Evolutionary conservation across 2,888 invertebrate genomes (phyloP).

Genomic region (Sylvicola cinctus): DNA sequence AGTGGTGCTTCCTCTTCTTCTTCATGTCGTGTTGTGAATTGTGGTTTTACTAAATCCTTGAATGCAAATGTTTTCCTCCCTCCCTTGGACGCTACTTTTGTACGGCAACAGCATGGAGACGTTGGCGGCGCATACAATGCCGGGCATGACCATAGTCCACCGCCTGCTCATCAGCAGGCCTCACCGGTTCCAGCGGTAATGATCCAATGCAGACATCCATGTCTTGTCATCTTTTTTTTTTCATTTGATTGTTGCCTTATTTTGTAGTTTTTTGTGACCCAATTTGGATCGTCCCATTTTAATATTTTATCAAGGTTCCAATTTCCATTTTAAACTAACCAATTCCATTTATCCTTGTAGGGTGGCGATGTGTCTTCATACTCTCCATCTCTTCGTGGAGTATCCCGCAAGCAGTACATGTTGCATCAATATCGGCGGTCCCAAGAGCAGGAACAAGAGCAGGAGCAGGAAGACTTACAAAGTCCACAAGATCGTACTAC

Average conservation of each 20-base stretch:
- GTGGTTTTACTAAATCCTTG: no score
- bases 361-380: slow-evolving; percentile 24
- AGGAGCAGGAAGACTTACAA: slow-evolving; percentile 29
- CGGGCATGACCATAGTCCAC: slow-evolving; percentile 46
- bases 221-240: no score
- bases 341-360: slow-evolving; percentile 16
- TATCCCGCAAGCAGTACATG: slow-evolving; percentile 12
- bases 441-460: slow-evolving; percentile 14
- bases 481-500: slow-evolving; percentile 48
- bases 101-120: slow-evolving; percentile 32
- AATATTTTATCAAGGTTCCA: slow-evolving; percentile 2
- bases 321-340: background rate
- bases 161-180: slow-evolving; percentile 67
- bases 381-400: slow-evolving; percentile 16
- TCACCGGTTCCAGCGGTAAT: slow-evolving; percentile 50
- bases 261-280: no score
- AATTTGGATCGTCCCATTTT: slow-evolving; percentile 3
- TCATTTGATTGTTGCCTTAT: no score
- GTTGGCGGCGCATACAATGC: slow-evolving; percentile 4
- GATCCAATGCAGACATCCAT: no score
- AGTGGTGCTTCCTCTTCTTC: no score
- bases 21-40: no score
- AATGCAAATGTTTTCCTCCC: no score
- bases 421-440: slow-evolving; percentile 17
- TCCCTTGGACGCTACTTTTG: slow-evolving; percentile 16